Percentiles rank a stretch among this genome's conserved stretches.
These are phyloP conservation scores for Eupithecia vulgata DNA, from an alignment of 2,888 invertebrate genomes.

Conservation along the genomic window DNA sequence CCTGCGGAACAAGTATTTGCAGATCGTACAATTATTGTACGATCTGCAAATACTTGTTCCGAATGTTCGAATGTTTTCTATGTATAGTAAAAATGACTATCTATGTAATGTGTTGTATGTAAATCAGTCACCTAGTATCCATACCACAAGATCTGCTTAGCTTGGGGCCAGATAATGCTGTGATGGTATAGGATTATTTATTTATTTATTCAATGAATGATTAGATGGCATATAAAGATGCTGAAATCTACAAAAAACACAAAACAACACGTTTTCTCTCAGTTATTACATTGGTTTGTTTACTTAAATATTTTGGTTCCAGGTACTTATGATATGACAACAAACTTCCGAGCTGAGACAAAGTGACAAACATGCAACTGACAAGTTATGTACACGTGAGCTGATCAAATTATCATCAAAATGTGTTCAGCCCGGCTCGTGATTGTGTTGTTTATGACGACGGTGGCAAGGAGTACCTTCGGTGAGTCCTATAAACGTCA, in stretches of 20 bases:
- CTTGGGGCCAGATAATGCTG: no score
- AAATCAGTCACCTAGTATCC: no score
- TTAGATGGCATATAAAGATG: no score
- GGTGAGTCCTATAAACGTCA: conserved; percentile 26
- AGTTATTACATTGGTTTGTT: not conserved
- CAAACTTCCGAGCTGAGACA: conserved; percentile 32
- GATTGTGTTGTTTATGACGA: conserved; percentile 41
- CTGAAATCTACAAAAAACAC: not conserved
- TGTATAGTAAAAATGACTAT: no score
- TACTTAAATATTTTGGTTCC: conserved; percentile 19
- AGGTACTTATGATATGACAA: conserved; percentile 41
- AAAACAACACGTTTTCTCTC: not conserved
- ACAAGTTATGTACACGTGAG: conserved; percentile 41
- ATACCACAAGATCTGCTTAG: no score
- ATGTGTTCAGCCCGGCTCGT: conserved; percentile 45
- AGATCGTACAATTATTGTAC: no score
- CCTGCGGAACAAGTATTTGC: no score
- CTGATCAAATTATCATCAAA: conserved; percentile 39
- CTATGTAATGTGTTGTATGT: no score
- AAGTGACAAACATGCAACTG: conserved; percentile 43
- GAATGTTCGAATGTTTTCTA: no score
- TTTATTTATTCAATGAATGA: no score
- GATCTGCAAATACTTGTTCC: no score
- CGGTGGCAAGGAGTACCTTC: conserved; percentile 34
- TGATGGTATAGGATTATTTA: no score